These are phyloP conservation scores for Candoia aspera DNA, from an alignment of 2,113 vertebrate genomes.

Conservation along the genomic window DNA sequence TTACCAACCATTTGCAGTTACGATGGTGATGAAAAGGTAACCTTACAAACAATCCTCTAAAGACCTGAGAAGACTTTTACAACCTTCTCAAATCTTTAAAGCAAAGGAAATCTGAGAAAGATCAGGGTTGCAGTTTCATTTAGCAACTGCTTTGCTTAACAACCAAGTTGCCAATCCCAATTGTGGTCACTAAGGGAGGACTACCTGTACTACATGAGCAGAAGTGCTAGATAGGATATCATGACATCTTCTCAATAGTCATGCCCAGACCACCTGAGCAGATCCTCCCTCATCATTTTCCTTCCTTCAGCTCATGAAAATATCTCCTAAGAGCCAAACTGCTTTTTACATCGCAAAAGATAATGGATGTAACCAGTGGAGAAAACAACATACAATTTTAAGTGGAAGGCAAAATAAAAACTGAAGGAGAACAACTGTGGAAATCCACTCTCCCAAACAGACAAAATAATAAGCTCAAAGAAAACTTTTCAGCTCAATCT, in stretches of 20 bases:
- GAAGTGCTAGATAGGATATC: neutral
- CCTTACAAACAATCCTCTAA: too few relatives aligned
- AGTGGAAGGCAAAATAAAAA: neutral
- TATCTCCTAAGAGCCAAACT: neutral
- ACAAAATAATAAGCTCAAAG: neutral
- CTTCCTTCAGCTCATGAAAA: neutral
- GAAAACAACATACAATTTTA: too few relatives aligned
- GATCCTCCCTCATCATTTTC: neutral
- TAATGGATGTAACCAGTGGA: too few relatives aligned
- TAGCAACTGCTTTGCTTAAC: neutral
- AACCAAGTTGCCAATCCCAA: neutral
- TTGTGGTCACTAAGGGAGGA: neutral
- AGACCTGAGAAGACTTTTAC: too few relatives aligned
- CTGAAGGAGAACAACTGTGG: neutral
- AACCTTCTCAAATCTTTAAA: too few relatives aligned
- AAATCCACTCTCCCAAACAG: too few relatives aligned
- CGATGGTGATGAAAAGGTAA: neutral
- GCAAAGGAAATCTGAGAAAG: neutral
- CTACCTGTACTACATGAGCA: neutral
- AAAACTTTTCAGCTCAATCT: neutral
- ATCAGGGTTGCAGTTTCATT: neutral
- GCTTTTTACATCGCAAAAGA: too few relatives aligned
- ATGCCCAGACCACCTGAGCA: neutral
- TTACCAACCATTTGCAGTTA: neutral
- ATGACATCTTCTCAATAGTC: neutral